These are phyloP conservation scores for Neosilurus hyrtlii DNA, from an alignment of 2,797 vertebrate genomes.

Conservation along the genomic window DNA sequence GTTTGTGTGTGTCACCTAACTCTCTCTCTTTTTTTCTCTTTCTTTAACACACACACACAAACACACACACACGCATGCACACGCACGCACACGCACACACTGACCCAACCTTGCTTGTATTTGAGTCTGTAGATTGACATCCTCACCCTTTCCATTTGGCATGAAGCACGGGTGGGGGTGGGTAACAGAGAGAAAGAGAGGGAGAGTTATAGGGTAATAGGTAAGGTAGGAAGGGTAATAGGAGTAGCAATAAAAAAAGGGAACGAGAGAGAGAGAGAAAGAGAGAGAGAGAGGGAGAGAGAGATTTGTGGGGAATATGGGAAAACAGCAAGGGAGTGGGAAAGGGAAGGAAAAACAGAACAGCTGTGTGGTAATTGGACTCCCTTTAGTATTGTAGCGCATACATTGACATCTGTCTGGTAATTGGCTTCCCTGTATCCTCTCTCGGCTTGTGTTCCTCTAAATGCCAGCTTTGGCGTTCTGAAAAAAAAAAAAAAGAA, in stretches of 20 bases:
- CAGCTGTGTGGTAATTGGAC: conserved; percentile 78
- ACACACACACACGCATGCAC: background rate
- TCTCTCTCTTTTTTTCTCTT: conserved; percentile 27
- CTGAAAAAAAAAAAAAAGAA: conserved; percentile 47
- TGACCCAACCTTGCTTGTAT: background rate
- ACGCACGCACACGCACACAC: background rate
- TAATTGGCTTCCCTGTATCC: conserved; percentile 75
- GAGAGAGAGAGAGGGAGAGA: conserved; percentile 48
- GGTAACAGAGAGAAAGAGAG: conserved; percentile 53
- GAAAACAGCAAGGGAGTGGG: conserved; percentile 52
- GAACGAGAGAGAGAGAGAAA: conserved; percentile 49
- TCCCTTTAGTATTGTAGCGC: conserved; percentile 76
- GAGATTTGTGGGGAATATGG: conserved; percentile 38
- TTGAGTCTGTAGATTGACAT: conserved; percentile 68
- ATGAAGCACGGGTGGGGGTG: conserved; percentile 54
- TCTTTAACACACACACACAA: background rate
- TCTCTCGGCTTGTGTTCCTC: conserved; percentile 65
- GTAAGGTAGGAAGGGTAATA: conserved; percentile 16
- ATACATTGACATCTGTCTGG: conserved; percentile 80
- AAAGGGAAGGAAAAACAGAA: conserved; percentile 66
- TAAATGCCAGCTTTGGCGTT: conserved; percentile 70
- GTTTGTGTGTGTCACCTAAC: too few relatives aligned
- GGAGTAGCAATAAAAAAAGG: conserved; percentile 38
- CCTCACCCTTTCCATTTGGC: conserved; percentile 64
- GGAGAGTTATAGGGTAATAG: conserved; percentile 32